Conservation (phyloP, 2,888 invertebrate genomes). For the Scaptomyza parva region DNA sequence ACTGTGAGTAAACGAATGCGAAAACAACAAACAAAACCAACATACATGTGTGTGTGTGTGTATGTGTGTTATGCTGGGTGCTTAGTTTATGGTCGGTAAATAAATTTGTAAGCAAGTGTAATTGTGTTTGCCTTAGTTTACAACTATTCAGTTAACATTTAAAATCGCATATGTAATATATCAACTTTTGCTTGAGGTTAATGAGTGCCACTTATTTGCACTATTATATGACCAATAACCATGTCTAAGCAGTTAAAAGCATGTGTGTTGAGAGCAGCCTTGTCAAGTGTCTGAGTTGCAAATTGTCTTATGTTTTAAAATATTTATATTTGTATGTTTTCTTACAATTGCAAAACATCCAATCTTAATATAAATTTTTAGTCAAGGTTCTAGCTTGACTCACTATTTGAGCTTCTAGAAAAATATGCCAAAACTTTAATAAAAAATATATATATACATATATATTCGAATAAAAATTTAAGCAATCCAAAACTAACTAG, state of each 20-base stretch:
- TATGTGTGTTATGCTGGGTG: slow-evolving; percentile 23
- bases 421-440: no score
- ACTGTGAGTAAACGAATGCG: slow-evolving; percentile 35
- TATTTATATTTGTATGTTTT: background rate
- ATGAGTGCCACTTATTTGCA: slow-evolving; percentile 25
- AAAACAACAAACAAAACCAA: background rate
- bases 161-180: slow-evolving; percentile 16
- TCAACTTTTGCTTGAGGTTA: slow-evolving; percentile 24
- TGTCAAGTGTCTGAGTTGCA: background rate
- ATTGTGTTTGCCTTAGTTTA: slow-evolving; percentile 56
- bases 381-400: no score
- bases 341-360: background rate
- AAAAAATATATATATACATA: no score
- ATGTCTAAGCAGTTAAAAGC: background rate
- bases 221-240: slow-evolving; percentile 1
- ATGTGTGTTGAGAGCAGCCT: background rate
- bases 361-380: no score
- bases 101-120: slow-evolving; percentile 53
- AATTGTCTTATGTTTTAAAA: background rate
- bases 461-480: no score
- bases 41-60: slow-evolving; percentile 4
- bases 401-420: no score
- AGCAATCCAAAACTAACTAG: no score
- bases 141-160: slow-evolving; percentile 30
- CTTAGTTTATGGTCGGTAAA: slow-evolving; percentile 58